phyloP scores from a whole-genome alignment of 2,797 vertebrate genomes.

The Aphelocoma californica region DNA sequence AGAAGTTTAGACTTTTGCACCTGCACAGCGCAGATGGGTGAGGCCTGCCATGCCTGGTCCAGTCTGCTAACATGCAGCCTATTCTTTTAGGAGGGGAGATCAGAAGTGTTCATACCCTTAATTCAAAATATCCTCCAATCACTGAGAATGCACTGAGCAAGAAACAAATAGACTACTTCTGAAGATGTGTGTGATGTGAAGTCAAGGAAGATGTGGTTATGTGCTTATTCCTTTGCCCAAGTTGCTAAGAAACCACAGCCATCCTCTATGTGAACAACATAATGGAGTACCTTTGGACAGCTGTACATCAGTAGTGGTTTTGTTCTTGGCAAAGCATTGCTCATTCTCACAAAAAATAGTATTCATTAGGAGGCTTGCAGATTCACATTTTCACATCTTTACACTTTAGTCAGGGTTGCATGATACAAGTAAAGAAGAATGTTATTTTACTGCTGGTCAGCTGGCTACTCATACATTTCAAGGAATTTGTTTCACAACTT shows the following conservation, averaged over 20 bases:
- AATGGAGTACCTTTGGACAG: not conserved
- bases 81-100: not conserved
- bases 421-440: not conserved
- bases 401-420: not conserved
- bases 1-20: not conserved
- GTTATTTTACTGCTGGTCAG: not conserved
- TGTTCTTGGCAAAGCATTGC: not conserved
- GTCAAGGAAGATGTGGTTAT: not conserved
- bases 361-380: not conserved
- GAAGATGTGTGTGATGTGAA: not conserved
- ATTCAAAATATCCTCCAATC: not conserved
- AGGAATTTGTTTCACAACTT: not conserved
- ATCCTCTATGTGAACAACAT: not conserved
- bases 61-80: accelerated
- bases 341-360: not conserved
- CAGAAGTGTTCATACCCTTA: not conserved
- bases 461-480: not conserved
- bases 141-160: not conserved
- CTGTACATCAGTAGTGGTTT: not conserved
- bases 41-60: not conserved
- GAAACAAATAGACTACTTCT: not conserved
- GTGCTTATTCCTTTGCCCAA: not conserved
- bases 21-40: not conserved
- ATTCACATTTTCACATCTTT: not conserved
- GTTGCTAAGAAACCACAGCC: not conserved